Evolutionary conservation across 2,888 invertebrate genomes (phyloP), one percentile per base, ranked within the genome.

Genomic region (Celastrina argiolus): DNA sequence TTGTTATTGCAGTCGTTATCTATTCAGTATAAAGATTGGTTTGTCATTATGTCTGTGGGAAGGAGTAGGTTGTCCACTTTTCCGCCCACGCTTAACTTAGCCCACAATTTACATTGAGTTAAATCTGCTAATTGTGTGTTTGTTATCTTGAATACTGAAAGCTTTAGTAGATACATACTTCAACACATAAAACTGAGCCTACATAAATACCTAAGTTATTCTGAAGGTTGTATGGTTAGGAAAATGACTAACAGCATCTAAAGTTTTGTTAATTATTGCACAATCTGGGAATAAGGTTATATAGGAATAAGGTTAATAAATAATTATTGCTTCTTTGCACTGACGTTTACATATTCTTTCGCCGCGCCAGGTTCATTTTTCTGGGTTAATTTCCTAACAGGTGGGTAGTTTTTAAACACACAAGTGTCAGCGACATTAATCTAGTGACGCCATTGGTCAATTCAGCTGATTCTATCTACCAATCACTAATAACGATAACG

Each of bases 141-240:
- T 51, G 22, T 26, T 26, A 51, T 51, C 51, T 51, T 51, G 51
- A 51, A 22, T 51, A 26, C 51, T 26, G 51, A 51, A 51, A 51
- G 51, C 22, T 22, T 51, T 1, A 26, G 51, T 51, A 22, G 51
- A 51, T 51, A 51, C 22, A 51, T 51, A 51, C 51, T 51, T 26
- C 26, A 51, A 51, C 26, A 26, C 51, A 51, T 22, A 51, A 26
- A 4, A 51, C 51, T 26, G 26, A 10, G 12, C 3, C 18, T 45
- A 45, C 45, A 10, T 18, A 51, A 51, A 12, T 4, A 51, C 22
- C 51, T 14, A 10, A 26, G 36, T 10, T 36, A 36, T 36, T 36
- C 36, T 1, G 51, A 12, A 51, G 10, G 22, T 45, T 45, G 2
- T 45, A 45, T 1, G n/a, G n/a, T 16, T 42, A 45, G 18, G 16